Evolutionary conservation across 2,888 invertebrate species (phyloP).

Genomic region (Chrysotoxum bicinctum): DNA sequence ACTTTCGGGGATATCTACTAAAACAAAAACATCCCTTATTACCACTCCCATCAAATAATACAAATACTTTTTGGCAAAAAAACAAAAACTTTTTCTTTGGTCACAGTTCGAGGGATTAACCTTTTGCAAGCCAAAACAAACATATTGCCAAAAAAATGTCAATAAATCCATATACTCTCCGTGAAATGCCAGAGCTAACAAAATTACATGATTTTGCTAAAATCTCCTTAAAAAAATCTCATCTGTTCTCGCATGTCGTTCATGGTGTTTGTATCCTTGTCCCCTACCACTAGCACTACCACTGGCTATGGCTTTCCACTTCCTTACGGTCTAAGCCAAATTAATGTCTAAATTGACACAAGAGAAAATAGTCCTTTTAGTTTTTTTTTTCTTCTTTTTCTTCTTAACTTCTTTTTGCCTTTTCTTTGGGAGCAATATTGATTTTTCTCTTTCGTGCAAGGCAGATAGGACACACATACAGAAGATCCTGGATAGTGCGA

Average conservation of each 20-base stretch:
- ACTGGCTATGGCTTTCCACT: constrained; percentile 16
- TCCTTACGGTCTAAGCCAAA: constrained; percentile 56
- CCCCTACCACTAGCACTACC: too few relatives aligned
- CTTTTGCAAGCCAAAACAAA: neutral
- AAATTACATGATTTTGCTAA: constrained; percentile 48
- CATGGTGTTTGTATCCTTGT: neutral
- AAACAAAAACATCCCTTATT: neutral
- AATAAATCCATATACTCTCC: constrained; percentile 56
- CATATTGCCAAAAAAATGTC: constrained; percentile 1
- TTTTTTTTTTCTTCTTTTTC: neutral
- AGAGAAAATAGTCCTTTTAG: constrained; percentile 31
- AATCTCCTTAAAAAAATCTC: constrained; percentile 33
- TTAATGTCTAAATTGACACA: constrained; percentile 60
- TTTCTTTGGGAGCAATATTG: constrained; percentile 33
- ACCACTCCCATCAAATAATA: neutral
- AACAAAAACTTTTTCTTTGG: neutral
- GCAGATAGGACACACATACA: neutral
- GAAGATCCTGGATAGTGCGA: constrained; percentile 21
- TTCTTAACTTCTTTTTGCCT: neutral
- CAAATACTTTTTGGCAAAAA: neutral
- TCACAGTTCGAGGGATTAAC: constrained; percentile 10
- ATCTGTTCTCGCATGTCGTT: constrained; percentile 10
- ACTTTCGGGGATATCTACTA: neutral
- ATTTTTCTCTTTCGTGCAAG: constrained; percentile 39
- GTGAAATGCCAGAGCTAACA: constrained; percentile 48